phyloP scores from a whole-genome alignment of 2,113 vertebrate species.

The Thamnophis sirtalis region DNA sequence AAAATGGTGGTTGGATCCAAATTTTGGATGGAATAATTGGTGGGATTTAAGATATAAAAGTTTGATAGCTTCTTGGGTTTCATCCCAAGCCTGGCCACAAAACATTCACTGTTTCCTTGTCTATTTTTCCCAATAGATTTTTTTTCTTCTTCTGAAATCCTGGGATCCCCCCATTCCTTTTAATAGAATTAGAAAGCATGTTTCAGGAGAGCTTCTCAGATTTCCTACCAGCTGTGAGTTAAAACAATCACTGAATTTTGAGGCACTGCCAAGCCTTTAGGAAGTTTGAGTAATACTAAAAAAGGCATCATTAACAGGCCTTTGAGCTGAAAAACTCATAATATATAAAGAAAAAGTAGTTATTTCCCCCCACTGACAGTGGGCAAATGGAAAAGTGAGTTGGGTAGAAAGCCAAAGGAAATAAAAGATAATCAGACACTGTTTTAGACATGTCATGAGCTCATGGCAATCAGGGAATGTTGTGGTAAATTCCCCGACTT shows the following conservation, averaged over 20 bases:
- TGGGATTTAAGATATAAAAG: not conserved
- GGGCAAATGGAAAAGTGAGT: constrained; percentile 40
- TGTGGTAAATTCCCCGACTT: not conserved
- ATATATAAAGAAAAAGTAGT: accelerated
- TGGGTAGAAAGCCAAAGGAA: not conserved
- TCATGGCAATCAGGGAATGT: not conserved
- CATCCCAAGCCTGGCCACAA: not conserved
- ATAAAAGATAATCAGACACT: not conserved
- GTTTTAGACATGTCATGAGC: accelerated
- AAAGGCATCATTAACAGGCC: not conserved
- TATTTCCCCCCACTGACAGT: not conserved
- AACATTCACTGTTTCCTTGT: not conserved
- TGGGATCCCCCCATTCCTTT: not conserved
- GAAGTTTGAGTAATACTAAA: not conserved
- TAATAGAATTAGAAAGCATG: not conserved
- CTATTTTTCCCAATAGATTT: not conserved
- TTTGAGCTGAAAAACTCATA: not conserved
- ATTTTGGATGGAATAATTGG: not conserved
- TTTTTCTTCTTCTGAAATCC: not conserved
- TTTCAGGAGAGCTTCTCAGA: not conserved
- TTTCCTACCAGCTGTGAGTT: not conserved
- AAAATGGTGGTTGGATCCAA: not conserved
- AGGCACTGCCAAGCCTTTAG: not conserved
- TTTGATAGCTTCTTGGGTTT: not conserved
- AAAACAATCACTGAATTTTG: accelerated